Percentiles rank a stretch among this genome's conserved stretches.
Conservation (phyloP, 2,113 vertebrate species). For the Dromas ardeola region DNA sequence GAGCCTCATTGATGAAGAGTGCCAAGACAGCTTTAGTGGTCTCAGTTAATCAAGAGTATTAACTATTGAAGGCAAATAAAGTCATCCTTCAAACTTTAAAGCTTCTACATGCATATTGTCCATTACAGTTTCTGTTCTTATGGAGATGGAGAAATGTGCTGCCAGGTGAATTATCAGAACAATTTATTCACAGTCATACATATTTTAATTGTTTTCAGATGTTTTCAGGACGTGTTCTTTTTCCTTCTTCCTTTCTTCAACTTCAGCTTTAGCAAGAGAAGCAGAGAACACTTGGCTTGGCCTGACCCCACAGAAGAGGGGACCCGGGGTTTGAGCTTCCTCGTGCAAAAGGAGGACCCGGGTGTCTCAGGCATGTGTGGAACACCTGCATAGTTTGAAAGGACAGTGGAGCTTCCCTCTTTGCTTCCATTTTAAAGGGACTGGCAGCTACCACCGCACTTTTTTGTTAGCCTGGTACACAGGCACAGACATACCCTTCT, state of each 20-base stretch:
- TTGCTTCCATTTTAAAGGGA: neutral
- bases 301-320: neutral
- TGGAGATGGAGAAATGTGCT: neutral
- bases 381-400: neutral
- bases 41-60: neutral
- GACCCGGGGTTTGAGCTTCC: neutral
- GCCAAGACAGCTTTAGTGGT: neutral
- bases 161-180: neutral
- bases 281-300: neutral
- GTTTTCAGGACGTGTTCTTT: neutral
- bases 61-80: neutral
- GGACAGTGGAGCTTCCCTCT: neutral
- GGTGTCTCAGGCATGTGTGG: neutral
- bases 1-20: neutral
- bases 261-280: neutral
- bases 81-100: neutral
- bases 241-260: neutral
- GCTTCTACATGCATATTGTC: neutral
- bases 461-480: no score
- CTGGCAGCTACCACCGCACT: no score
- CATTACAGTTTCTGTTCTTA: neutral
- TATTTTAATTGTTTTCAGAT: neutral
- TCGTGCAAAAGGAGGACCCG: fast-evolving
- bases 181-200: neutral
- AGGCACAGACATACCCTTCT: no score